phyloP scores from a whole-genome alignment of 2,888 invertebrate genomes.

The Drosophila pseudotalamancana region DNA sequence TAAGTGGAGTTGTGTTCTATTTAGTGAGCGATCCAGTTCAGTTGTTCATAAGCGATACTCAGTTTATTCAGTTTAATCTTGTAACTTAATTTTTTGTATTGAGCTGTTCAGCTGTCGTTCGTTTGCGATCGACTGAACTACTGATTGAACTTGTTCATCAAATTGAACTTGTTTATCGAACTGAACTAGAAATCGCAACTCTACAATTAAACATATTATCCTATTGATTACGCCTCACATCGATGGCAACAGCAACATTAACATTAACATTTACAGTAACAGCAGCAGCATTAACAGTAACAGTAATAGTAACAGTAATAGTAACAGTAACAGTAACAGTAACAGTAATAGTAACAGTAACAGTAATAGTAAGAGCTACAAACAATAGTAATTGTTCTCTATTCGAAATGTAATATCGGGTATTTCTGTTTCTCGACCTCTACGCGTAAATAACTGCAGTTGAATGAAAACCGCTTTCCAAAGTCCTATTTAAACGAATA shows the following conservation, averaged over 20 bases:
- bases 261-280: constrained; percentile 11
- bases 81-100: too few relatives aligned
- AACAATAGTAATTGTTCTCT: constrained; percentile 28
- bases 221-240: constrained; percentile 17
- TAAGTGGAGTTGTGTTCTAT: too few relatives aligned
- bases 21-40: too few relatives aligned
- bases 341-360: constrained; percentile 8
- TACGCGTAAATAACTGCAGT: constrained; percentile 13
- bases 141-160: too few relatives aligned
- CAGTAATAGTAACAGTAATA: constrained; percentile 9
- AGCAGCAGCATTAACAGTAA: constrained; percentile 7
- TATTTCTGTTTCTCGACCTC: constrained; percentile 34
- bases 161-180: constrained; percentile 7
- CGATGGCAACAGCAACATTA: constrained; percentile 14
- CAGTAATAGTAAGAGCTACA: constrained; percentile 12
- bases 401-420: constrained; percentile 20
- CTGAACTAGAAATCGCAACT: constrained; percentile 6
- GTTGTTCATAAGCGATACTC: too few relatives aligned
- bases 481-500: constrained; percentile 43
- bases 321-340: constrained; percentile 7
- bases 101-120: too few relatives aligned
- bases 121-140: too few relatives aligned
- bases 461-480: constrained; percentile 17
- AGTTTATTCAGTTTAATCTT: too few relatives aligned
- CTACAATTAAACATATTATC: constrained; percentile 27